phyloP scores from a whole-genome alignment of 2,113 vertebrate genomes.

The Tachysurus vachellii region DNA sequence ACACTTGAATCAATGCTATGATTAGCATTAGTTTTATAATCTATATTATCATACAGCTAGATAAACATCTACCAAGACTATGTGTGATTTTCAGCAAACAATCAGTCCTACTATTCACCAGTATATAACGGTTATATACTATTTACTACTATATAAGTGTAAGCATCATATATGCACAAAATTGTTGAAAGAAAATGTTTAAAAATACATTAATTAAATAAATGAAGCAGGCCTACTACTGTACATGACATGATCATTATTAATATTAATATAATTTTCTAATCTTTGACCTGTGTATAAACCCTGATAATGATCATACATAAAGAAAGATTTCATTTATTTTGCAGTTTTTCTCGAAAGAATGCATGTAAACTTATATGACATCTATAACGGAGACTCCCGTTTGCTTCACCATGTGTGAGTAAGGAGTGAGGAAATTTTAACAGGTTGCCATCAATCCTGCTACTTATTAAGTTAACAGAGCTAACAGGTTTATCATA shows the following conservation, averaged over 20 bases:
- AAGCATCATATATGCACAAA: not conserved
- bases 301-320: not conserved
- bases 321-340: not conserved
- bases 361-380: not conserved
- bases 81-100: not conserved
- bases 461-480: not conserved
- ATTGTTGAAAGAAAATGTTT: not conserved
- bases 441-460: not conserved
- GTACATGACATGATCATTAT: not conserved
- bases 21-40: not conserved
- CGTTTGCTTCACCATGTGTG: not conserved
- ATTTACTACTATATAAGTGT: not conserved
- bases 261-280: not conserved
- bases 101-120: not conserved
- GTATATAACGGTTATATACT: too few species aligned
- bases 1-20: not conserved
- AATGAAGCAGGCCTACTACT: not conserved
- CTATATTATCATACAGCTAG: not conserved
- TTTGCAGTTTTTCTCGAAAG: not conserved
- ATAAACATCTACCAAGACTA: not conserved
- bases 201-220: not conserved
- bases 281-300: not conserved
- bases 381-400: not conserved
- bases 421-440: not conserved
- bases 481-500: not conserved